Base-by-base conservation (phyloP, 2,888 invertebrate species). In the Cephalotes varians region DNA sequence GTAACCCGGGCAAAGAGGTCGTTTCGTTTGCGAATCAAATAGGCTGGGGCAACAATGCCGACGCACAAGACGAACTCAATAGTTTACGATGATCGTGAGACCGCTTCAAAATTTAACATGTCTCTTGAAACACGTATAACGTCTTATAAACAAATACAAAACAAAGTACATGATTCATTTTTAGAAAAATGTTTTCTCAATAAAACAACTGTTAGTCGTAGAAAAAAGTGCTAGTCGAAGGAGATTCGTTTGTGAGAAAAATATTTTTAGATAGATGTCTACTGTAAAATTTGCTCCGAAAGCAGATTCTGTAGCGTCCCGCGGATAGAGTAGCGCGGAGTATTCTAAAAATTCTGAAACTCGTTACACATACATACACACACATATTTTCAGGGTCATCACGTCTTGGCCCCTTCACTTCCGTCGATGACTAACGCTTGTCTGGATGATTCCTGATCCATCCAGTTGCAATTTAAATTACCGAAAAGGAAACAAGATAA, bases 1-100 rank as follows among this genome's bases (percentile, higher is more conserved):
- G 77, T 71, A 86, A 86, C 81, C 77, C 73, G 84, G 69, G 73
- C 80, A 77, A 85, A 85, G 73, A 80, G 74, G 82, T 56, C 81
- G 73, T 88, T 83, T 81, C 88, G 89, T 91, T 90, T 90, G 87
- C 85, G 89, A 90, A 90, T 91, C 88, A 90, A 90, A 89, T 90
- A 81, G 79, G 49, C 82, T 74, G 77, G 58, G 77, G 82, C 81
- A 64, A 85, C 80, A 85, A 84, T 83, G 81, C 73, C 77, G 54
- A 58, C 67, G 67, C 64, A 67, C 31, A 62, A 83, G 82, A 49
- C 73, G 80, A 64, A 60, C 79, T 82, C 51, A 62, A 47, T 37
- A 54, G 71, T 85, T 84, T 72, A 69, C 54, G 71, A 73, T 47
- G 15, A 51, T 40, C 51, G 10, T 18, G 58, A 62, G 15, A 40